These are phyloP conservation scores for Dasypogon diadema DNA, from an alignment of 2,888 invertebrate species.

Conservation along the genomic window DNA sequence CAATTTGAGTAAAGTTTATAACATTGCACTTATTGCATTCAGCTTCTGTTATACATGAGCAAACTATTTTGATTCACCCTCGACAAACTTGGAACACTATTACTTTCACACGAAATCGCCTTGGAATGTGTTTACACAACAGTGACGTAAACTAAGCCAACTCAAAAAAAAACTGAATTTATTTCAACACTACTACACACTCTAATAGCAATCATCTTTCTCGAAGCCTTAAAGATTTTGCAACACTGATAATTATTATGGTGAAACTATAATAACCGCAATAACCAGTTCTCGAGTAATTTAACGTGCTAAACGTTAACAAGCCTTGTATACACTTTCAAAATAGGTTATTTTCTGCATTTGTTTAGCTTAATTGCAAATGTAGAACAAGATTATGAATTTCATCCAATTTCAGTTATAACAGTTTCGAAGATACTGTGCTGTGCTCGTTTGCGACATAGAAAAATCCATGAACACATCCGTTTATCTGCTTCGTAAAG, in stretches of 20 bases:
- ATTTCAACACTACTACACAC: neutral
- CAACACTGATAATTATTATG: constrained; percentile 27
- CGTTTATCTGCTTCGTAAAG: no score
- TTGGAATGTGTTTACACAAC: constrained; percentile 32
- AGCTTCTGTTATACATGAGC: constrained; percentile 22
- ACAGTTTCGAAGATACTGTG: no score
- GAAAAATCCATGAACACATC: no score
- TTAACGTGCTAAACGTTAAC: neutral
- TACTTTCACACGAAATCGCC: neutral
- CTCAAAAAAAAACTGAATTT: neutral
- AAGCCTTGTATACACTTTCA: neutral
- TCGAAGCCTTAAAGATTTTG: constrained; percentile 20
- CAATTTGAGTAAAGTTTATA: constrained; percentile 11
- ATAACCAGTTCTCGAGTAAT: neutral
- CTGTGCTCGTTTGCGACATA: no score
- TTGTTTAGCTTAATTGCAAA: no score
- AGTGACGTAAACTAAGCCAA: constrained; percentile 19
- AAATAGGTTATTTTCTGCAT: no score
- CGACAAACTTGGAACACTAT: neutral
- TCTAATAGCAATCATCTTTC: neutral
- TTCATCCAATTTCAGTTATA: no score
- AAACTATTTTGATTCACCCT: neutral
- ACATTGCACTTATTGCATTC: neutral
- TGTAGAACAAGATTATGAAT: no score
- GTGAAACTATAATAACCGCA: constrained; percentile 9